Percentiles rank a stretch among this genome's conserved stretches.
Conservation (phyloP, 2,797 vertebrate species). For the Paguma larvata region DNA sequence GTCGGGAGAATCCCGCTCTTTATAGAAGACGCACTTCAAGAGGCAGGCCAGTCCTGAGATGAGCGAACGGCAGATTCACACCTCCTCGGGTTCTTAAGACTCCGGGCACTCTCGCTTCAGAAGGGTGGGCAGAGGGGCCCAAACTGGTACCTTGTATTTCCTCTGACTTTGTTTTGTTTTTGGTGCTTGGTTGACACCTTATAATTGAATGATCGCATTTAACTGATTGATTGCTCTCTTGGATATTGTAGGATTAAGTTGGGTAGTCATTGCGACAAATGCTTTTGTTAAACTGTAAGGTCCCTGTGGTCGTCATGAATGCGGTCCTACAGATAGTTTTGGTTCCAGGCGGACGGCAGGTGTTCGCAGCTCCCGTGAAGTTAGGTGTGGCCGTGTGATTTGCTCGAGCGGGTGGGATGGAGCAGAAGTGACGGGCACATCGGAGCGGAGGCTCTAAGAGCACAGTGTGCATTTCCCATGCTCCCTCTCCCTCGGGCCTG, state of each 20-base stretch:
- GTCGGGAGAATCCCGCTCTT: neutral
- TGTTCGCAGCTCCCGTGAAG: neutral
- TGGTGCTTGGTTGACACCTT: conserved; percentile 5
- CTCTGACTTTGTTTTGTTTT: neutral
- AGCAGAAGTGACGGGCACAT: neutral
- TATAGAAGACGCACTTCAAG: neutral
- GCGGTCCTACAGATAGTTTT: neutral
- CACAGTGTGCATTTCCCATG: fast-evolving
- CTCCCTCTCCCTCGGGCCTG: too few species aligned
- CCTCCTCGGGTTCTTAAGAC: neutral
- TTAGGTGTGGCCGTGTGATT: neutral
- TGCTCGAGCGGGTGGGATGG: neutral
- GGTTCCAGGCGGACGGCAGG: neutral
- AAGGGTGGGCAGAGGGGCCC: neutral
- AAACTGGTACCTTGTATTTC: neutral
- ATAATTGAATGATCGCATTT: neutral
- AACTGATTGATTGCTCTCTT: conserved; percentile 13
- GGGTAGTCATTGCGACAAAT: neutral
- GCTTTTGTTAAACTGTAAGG: neutral
- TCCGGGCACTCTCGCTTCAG: neutral
- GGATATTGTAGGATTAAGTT: neutral
- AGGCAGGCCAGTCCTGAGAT: too few species aligned
- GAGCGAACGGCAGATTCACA: neutral
- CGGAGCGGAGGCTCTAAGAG: neutral
- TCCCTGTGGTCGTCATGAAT: neutral